phyloP scores from a whole-genome alignment of 2,888 invertebrate genomes.

The Philhelius pedissequus region DNA sequence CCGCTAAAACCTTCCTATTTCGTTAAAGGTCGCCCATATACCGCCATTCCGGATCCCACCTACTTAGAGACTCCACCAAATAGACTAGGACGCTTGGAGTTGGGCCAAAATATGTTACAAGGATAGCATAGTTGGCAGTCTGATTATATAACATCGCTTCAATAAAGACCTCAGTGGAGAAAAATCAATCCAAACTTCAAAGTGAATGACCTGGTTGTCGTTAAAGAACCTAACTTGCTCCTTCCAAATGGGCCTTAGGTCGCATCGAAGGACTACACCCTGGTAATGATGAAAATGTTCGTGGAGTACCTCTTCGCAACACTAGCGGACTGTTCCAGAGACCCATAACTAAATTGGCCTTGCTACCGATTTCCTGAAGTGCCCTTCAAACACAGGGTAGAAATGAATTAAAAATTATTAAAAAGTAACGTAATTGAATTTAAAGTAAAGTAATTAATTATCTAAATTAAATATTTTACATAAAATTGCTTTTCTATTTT shows the following conservation, averaged over 20 bases:
- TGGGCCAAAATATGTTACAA: conserved; percentile 38
- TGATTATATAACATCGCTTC: not conserved
- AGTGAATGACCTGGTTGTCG: conserved; percentile 19
- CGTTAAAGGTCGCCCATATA: conserved; percentile 5
- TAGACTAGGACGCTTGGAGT: too few relatives aligned
- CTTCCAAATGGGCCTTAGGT: conserved; percentile 40
- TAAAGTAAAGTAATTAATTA: too few relatives aligned
- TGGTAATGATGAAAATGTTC: too few relatives aligned
- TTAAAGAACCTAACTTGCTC: conserved; percentile 32
- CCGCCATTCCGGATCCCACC: not conserved
- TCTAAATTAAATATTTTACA: too few relatives aligned
- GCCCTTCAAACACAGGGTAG: too few relatives aligned
- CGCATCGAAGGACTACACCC: conserved; percentile 35
- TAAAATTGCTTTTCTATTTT: too few relatives aligned
- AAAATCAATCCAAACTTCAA: not conserved
- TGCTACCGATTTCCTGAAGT: conserved; percentile 8
- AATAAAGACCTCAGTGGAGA: conserved; percentile 26
- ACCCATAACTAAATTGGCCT: not conserved
- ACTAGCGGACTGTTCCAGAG: conserved; percentile 11
- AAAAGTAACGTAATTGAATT: too few relatives aligned
- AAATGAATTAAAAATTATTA: too few relatives aligned
- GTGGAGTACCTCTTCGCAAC: too few relatives aligned
- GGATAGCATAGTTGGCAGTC: conserved; percentile 53
- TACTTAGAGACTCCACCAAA: too few relatives aligned
- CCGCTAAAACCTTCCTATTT: conserved; percentile 41